Conservation (phyloP, 2,113 vertebrate species). For the Limnothrissa miodon region DNA sequence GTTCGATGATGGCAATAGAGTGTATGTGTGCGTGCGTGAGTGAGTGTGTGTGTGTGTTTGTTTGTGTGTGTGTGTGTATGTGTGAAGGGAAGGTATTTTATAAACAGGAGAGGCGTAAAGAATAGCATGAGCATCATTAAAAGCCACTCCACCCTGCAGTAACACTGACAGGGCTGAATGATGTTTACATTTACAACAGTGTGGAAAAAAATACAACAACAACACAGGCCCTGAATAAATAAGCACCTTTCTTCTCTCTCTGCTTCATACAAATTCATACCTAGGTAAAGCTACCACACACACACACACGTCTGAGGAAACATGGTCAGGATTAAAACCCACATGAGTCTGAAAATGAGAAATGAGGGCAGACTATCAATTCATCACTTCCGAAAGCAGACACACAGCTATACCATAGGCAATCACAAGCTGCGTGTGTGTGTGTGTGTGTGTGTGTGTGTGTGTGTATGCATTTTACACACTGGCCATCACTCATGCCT, state of each 20-base stretch:
- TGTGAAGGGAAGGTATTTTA: background rate
- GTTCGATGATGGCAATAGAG: background rate
- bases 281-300: background rate
- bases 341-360: background rate
- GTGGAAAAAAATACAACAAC: background rate
- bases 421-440: background rate
- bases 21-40: background rate
- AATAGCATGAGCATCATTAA: slow-evolving; percentile 5
- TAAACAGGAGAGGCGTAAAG: background rate
- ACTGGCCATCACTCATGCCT: background rate
- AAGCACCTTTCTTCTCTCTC: background rate
- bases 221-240: background rate
- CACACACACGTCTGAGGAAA: background rate
- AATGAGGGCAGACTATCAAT: background rate
- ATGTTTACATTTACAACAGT: background rate
- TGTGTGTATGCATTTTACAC: background rate
- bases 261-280: background rate
- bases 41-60: background rate
- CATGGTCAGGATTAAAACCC: background rate
- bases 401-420: background rate
- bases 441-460: background rate
- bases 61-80: background rate
- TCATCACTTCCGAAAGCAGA: background rate
- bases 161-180: background rate
- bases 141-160: background rate